phyloP scores from a whole-genome alignment of 2,113 vertebrate genomes.

The Ammodramus savannarum region DNA sequence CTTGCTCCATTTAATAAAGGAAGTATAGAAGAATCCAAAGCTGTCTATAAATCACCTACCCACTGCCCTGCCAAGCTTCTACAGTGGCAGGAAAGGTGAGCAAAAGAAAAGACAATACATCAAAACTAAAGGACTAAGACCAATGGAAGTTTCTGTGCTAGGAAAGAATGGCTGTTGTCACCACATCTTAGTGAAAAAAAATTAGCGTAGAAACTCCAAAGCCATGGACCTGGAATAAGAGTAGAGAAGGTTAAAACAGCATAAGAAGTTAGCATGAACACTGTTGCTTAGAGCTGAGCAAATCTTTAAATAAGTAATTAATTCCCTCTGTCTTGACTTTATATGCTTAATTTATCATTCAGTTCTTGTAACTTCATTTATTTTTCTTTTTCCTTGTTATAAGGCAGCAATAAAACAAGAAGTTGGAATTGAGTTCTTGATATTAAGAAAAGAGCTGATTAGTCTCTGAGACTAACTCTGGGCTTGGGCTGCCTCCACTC shows the following conservation, averaged over 20 bases:
- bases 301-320: conserved; percentile 23
- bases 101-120: not conserved
- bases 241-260: not conserved
- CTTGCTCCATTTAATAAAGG: not conserved
- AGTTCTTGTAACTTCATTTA: not conserved
- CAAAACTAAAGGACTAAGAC: not conserved
- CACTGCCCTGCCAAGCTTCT: not conserved
- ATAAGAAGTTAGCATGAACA: not conserved
- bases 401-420: not conserved
- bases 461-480: not conserved
- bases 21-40: not conserved
- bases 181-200: not conserved
- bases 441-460: not conserved
- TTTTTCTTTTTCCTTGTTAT: not conserved
- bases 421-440: not conserved
- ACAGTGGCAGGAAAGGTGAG: not conserved
- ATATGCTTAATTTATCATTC: conserved; percentile 12
- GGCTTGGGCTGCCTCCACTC: not conserved
- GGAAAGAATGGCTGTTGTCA: not conserved
- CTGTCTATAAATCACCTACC: not conserved
- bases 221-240: not conserved
- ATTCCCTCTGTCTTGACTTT: not conserved
- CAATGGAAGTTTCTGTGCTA: not conserved
- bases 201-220: not conserved
- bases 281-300: not conserved